These are phyloP conservation scores for Eriosoma lanigerum DNA, from an alignment of 1,140 invertebrate species.

Conservation along the genomic window DNA sequence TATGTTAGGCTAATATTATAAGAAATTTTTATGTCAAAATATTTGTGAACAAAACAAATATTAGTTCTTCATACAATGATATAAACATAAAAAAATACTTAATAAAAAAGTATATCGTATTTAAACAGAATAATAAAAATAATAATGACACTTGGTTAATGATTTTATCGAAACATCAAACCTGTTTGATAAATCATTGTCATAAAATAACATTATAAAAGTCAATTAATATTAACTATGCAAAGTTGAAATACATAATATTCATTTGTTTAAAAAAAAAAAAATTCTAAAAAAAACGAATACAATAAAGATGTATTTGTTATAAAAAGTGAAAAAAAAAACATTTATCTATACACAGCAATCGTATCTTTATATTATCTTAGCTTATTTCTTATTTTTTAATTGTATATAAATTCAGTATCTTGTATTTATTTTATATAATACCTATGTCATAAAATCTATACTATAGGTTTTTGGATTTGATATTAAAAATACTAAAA, in stretches of 20 bases:
- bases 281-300: not conserved
- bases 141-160: too few species aligned
- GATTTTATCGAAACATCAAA: conserved; percentile 14
- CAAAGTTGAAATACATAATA: not conserved
- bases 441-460: too few species aligned
- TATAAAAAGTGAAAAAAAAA: not conserved
- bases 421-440: too few species aligned
- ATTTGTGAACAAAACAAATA: not conserved
- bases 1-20: not conserved
- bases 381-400: too few species aligned
- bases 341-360: too few species aligned
- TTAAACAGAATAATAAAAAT: not conserved
- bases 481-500: too few species aligned
- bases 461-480: too few species aligned
- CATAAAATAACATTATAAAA: conserved; percentile 2
- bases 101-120: conserved; percentile 2
- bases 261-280: not conserved
- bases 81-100: not conserved
- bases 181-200: not conserved
- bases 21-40: not conserved
- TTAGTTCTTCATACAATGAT: not conserved
- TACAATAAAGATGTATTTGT: not conserved
- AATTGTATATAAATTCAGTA: too few species aligned
- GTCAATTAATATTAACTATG: conserved; percentile 23
- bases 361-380: not conserved